Base-by-base conservation (phyloP, 1,140 invertebrate genomes). In the Drosophila sechellia region DNA sequence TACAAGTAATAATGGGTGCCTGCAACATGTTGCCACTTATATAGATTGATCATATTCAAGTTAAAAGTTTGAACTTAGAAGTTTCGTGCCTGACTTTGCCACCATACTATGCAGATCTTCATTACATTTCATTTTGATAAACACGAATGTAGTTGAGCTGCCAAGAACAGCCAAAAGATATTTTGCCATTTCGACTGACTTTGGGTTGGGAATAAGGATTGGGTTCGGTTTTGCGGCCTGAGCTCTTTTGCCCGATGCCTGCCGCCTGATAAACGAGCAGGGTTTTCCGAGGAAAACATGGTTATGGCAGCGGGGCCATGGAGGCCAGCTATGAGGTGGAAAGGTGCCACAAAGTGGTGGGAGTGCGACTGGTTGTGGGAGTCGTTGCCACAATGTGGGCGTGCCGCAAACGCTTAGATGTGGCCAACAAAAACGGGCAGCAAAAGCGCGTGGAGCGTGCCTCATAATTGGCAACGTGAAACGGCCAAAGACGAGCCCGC, bases 91-190 rank as follows among this genome's bases (percentile, higher is more conserved):
- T 13, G 54, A 1, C 66, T 45, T n/a, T 61, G 75, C 66, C 45
- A 61, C 55, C 54, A 77, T 70, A 79, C 79, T 65, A 79, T 79
- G 78, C 70, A 79, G 77, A 79, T 77, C 75, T 68, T 59, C 50
- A 54, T 58, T 58, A 40, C 43, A 48, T 69, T 61, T 54, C 46
- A 34, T 66, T 42, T 49, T 75, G 70, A 80, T 74, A 79, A 74
- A 79, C 74, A 77, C 64, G 63, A 76, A 76, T 39, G 59, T 54
- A 50, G 25, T 43, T 40, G 48, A 43, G 39, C 39, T 59, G 15
- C 22, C 0, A 56, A 25, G 17, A 17, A 17, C 17, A 22, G 22
- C 25, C 15, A 4, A 31, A 31, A 31, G 25, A 37, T n/a, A 22
- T 54, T 55, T 55, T 68, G 66, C 61, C 63, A 70, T 55, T 68